Conservation (phyloP, 2,888 invertebrate species). For the Andrena hattorfiana region DNA sequence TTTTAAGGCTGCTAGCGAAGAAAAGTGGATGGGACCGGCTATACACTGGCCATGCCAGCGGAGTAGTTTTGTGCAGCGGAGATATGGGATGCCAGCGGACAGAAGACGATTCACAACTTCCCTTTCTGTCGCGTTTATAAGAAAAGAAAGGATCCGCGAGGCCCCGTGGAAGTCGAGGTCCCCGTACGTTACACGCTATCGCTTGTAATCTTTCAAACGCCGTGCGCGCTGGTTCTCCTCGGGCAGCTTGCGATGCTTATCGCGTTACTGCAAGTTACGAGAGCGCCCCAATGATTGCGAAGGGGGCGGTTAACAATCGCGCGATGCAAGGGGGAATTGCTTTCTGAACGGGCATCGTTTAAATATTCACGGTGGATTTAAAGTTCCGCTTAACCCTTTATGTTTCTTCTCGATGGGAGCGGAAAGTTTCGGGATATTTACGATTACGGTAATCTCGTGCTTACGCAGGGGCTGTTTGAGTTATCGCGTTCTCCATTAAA, state of each 20-base stretch:
- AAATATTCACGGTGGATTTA: slow-evolving; percentile 33
- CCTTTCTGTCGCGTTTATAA: slow-evolving; percentile 49
- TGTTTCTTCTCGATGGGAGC: slow-evolving; percentile 4
- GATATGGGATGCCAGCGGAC: slow-evolving; percentile 58
- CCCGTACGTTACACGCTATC: not conserved
- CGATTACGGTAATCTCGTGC: slow-evolving; percentile 39
- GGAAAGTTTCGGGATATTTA: slow-evolving; percentile 41
- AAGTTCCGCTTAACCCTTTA: slow-evolving; percentile 12
- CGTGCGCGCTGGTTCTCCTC: not conserved
- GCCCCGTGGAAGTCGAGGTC: not conserved
- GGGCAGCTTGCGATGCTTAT: not conserved
- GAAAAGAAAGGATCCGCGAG: slow-evolving; percentile 17
- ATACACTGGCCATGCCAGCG: slow-evolving; percentile 61
- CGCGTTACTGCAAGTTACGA: not conserved
- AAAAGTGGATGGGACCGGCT: slow-evolving; percentile 50
- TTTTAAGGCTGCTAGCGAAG: slow-evolving; percentile 41
- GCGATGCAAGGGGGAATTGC: not conserved
- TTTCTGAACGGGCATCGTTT: not conserved
- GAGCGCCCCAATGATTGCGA: not conserved
- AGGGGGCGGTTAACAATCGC: not conserved
- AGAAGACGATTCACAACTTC: slow-evolving; percentile 58
- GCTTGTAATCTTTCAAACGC: slow-evolving; percentile 8
- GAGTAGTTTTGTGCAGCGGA: slow-evolving; percentile 55
- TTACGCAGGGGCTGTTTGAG: slow-evolving; percentile 38
- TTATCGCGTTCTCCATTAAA: slow-evolving; percentile 54